Percentiles rank a stretch among this genome's conserved stretches.
Evolutionary conservation across 30 jellyfish, hydroid and myxozoan species (phyloP).

Genomic region (Clytia hemisphaerica): DNA sequence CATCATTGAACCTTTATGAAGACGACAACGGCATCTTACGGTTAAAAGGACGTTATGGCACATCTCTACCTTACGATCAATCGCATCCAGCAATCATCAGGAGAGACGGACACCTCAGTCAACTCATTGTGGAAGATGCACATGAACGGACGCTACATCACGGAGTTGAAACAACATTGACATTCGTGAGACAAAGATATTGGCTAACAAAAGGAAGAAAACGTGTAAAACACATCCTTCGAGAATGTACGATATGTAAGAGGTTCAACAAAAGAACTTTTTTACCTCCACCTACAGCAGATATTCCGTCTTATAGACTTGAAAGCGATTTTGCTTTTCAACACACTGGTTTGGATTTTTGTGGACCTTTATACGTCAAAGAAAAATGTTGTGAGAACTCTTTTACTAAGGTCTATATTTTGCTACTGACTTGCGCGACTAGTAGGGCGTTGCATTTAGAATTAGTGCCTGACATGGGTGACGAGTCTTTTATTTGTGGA

Average conservation of each 20-base stretch:
- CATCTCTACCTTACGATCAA: too few species aligned
- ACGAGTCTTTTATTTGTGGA: constrained; percentile 3
- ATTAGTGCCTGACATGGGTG: constrained; percentile 8
- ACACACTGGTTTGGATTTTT: constrained; percentile 35
- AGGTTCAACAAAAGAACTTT: constrained; percentile 1
- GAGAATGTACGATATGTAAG: constrained; percentile 6
- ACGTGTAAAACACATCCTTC: constrained; percentile 3
- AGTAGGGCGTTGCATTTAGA: constrained; percentile 37
- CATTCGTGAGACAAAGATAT: constrained; percentile 20
- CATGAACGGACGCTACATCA: constrained; percentile 1
- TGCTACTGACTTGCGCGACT: constrained; percentile 16
- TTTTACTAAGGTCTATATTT: constrained; percentile 5
- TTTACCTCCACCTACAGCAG: constrained; percentile 9
- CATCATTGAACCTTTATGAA: too few species aligned
- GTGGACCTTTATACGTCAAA: constrained; percentile 16
- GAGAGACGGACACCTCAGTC: too few species aligned
- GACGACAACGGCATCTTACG: too few species aligned
- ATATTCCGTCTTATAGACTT: constrained; percentile 19
- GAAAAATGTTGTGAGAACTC: neutral
- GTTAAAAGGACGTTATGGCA: too few species aligned
- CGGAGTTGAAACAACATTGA: constrained; percentile 25
- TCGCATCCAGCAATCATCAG: too few species aligned
- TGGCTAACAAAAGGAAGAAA: constrained; percentile 46
- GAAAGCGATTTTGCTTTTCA: constrained; percentile 17
- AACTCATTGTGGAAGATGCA: too few species aligned